Evolutionary conservation across 1,140 invertebrate genomes (phyloP), one percentile per base, ranked within the genome.

Genomic region (Oryzaephilus surinamensis): DNA sequence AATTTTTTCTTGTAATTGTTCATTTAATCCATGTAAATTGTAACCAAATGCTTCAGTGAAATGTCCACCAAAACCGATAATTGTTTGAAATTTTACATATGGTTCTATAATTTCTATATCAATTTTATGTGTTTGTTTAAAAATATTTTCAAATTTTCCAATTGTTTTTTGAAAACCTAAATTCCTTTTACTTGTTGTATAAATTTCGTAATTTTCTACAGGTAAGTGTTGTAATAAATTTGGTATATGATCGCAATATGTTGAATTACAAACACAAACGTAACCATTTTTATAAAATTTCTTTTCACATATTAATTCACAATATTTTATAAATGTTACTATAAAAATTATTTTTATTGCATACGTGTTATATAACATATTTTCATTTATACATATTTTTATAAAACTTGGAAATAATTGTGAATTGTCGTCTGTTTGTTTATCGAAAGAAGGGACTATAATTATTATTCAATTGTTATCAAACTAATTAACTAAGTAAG

Each of bases 261-360:
- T 78, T 0, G 77, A 64, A 54, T 90, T 85, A 54, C 90, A 95
- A 7, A 90, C 83, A 57, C 91, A 95, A 0, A 94, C 85, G 10
- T 12, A 21, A 13, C 46, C 46, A 21, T 21, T 28, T n/a, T n/a
- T n/a, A n/a, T n/a, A n/a, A n/a, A n/a, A n/a, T n/a, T n/a, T n/a
- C n/a, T n/a, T n/a, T n/a, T n/a, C n/a, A n/a, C n/a, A n/a, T n/a
- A n/a, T n/a, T n/a, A n/a, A n/a, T n/a, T n/a, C n/a, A n/a, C n/a
- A n/a, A n/a, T n/a, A n/a, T n/a, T n/a, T n/a, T n/a, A n/a, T n/a
- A n/a, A n/a, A n/a, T n/a, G n/a, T n/a, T n/a, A n/a, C n/a, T n/a
- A n/a, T n/a, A n/a, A n/a, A n/a, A n/a, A n/a, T n/a, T n/a, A n/a
- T n/a, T n/a, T n/a, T n/a, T n/a, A n/a, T n/a, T n/a, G n/a, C n/a